Evolutionary conservation across 2,797 vertebrate species (phyloP), one percentile per base, ranked within the genome.

Genomic region (Cynopterus sphinx): DNA sequence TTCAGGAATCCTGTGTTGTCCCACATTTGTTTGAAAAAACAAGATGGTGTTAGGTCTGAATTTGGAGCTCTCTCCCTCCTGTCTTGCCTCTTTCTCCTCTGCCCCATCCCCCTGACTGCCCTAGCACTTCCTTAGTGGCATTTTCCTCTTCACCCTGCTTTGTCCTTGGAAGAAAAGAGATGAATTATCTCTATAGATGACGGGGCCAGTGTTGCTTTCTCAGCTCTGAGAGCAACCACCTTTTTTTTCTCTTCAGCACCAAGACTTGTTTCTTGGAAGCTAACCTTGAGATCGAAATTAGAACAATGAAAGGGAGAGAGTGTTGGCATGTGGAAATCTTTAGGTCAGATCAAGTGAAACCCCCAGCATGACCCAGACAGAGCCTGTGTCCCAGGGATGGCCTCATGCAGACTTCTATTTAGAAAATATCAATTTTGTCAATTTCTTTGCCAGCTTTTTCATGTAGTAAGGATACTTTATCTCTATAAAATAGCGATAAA

Each of bases 401-500:
- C 89, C 28, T 85, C 53, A 5, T 21, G 22, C 87, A 19, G n/a
- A 59, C 36, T 33, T 90, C 93, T 83, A 61, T 95, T 96, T 41
- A 17, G n/a, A 91, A 96, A 93, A 79, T 1, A 9, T 33, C 33
- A 33, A 33, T 5, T 86, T 46, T 71, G 75, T 96, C 46, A 46
- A 83, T 97, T 98, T 96, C 96, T 97, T 87, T 74, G 94, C 98
- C 97, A 98, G 95, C 93, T 91, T 88, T 97, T 88, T 92, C 0
- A 0, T 49, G 63, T 92, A 97, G 97, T 85, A 5, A 49, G 97
- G 97, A 95, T 90, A 63, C 97, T 98, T 98, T 97, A 98, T 99
- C 98, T 98, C 97, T 98, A 98, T 98, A 98, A 98, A 98, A 97
- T 89, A 95, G 90, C 97, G 98, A 96, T 98, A 97, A 98, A 97